Evolutionary conservation across 2,797 vertebrate species (phyloP).

Genomic region (Epinephelus coioides): DNA sequence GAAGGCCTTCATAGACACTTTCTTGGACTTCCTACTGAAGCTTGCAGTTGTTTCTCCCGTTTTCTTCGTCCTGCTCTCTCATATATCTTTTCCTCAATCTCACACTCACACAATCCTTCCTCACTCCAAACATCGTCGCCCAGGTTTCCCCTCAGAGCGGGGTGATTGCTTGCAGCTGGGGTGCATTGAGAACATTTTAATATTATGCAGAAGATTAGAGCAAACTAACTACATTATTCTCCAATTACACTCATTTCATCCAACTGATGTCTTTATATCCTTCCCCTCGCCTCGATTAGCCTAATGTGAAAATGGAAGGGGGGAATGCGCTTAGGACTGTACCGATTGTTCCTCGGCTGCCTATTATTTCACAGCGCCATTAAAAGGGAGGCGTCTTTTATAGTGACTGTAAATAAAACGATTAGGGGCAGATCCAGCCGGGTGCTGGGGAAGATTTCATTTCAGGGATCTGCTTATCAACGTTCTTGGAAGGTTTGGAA

Average conservation of each 20-base stretch:
- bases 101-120: slow-evolving; percentile 43
- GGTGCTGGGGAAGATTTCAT: slow-evolving; percentile 87
- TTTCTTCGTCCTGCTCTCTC: slow-evolving; percentile 33
- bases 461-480: slow-evolving; percentile 89
- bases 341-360: slow-evolving; percentile 87
- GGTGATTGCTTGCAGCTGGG: slow-evolving; percentile 94
- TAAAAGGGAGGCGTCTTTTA: slow-evolving; percentile 88
- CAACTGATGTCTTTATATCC: slow-evolving; percentile 93
- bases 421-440: slow-evolving; percentile 88
- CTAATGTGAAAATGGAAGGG: slow-evolving; percentile 93
- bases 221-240: slow-evolving; percentile 95
- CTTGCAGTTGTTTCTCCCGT: slow-evolving; percentile 42
- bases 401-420: slow-evolving; percentile 91
- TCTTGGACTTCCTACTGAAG: slow-evolving; percentile 55
- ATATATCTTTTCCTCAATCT: slow-evolving; percentile 56
- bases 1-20: slow-evolving; percentile 48
- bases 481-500: slow-evolving; percentile 87
- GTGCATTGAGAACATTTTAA: slow-evolving; percentile 91
- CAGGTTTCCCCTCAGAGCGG: slow-evolving; percentile 80
- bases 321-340: slow-evolving; percentile 88
- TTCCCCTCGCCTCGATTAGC: slow-evolving; percentile 91
- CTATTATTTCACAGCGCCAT: slow-evolving; percentile 88
- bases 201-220: slow-evolving; percentile 93
- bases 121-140: slow-evolving; percentile 52
- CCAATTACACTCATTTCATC: slow-evolving; percentile 94